Evolutionary conservation across 2,797 vertebrate species (phyloP), one percentile per base, ranked within the genome.

Genomic region (Pseudochirops corinnae): DNA sequence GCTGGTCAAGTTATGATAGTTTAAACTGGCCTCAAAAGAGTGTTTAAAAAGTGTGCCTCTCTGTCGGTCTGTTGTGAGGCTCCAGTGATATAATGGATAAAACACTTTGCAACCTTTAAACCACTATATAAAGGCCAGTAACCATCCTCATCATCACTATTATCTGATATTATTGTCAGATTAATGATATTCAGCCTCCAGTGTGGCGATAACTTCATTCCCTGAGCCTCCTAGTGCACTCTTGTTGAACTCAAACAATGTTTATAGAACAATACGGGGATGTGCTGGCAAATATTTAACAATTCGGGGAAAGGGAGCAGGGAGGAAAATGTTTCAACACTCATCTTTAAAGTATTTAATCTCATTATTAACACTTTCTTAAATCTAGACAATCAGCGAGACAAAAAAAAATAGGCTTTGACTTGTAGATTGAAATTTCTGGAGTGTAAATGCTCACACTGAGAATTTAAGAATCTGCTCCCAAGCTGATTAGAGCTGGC

Each of bases 301-400:
- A 87, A 50, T 1, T 50, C 28, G 1, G 39, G 24, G 13, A 21
- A 2, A 2, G 74, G 74, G 74, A 3, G 2, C 1, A 7, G 67
- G 39, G 39, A 87, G 74, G 24, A 39, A 50, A 50, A 50, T 87
- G 74, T 50, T 87, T 87, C 74, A 87, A 87, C 74, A 87, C 74
- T 46, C 24, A 87, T 7, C 39, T 87, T 87, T 50, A 26, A 87
- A 87, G 18, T 50, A 87, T 87, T 87, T 87, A 87, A 87, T 87
- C 74, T 87, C 39, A 28, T 87, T 87, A 87, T 87, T 87, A 87
- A 87, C 74, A 87, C 74, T 87, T 74, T 87, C 39, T 87, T 87
- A 28, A 87, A 39, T 50, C 74, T 26, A 87, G 39, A 87, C 74
- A 87, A 87, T 50, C 67, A 82, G 24, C 67, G 24, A 82, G n/a